phyloP scores from a whole-genome alignment of 2,888 invertebrate species.

The Drosophila merina region DNA sequence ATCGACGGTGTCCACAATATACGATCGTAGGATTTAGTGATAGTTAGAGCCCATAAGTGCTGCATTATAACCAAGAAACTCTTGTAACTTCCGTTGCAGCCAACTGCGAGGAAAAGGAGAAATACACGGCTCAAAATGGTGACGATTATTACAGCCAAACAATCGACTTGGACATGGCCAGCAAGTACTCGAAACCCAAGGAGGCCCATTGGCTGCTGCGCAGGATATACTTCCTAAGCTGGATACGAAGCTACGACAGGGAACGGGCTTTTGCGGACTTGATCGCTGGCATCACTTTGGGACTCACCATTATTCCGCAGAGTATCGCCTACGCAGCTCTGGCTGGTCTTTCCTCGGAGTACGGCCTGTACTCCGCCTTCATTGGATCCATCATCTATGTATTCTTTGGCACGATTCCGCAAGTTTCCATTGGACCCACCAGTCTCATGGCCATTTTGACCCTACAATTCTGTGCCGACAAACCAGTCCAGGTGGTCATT shows the following conservation, averaged over 20 bases:
- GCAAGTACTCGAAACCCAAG: slow-evolving; percentile 67
- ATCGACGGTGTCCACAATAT: slow-evolving; percentile 55
- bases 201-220: slow-evolving; percentile 76
- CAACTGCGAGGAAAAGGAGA: slow-evolving; percentile 59
- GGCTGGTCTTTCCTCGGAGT: slow-evolving; percentile 93
- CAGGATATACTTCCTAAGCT: slow-evolving; percentile 86
- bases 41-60: no score
- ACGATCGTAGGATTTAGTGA: slow-evolving; percentile 59
- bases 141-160: slow-evolving; percentile 51
- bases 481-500: slow-evolving; percentile 89
- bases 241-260: slow-evolving; percentile 89
- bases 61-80: neutral
- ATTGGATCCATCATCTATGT: slow-evolving; percentile 94
- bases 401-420: slow-evolving; percentile 93
- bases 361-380: slow-evolving; percentile 96
- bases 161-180: slow-evolving; percentile 64
- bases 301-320: slow-evolving; percentile 96
- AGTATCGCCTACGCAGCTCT: slow-evolving; percentile 95
- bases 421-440: slow-evolving; percentile 96
- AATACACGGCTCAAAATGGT: slow-evolving; percentile 61
- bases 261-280: slow-evolving; percentile 90
- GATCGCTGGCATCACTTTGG: slow-evolving; percentile 95
- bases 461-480: slow-evolving; percentile 88
- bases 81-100: slow-evolving; percentile 38
- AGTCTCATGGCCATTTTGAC: slow-evolving; percentile 96